Conservation (phyloP, 2,888 invertebrate genomes). For the Pinctada fucata region DNA sequence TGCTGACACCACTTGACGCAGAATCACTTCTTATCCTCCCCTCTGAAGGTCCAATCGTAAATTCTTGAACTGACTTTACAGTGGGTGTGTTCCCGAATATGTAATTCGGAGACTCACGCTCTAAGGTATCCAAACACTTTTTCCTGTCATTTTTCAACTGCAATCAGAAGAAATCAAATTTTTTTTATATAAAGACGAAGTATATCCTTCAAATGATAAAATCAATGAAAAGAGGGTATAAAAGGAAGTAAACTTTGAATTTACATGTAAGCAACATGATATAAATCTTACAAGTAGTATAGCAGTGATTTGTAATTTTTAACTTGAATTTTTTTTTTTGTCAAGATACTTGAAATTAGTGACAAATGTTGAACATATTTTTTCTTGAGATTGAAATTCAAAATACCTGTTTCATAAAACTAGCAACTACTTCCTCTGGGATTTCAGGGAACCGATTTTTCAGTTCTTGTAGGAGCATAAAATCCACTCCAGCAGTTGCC, state of each 20-base stretch:
- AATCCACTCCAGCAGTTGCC: slow-evolving; percentile 46
- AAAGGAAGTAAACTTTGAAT: no score
- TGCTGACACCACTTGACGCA: slow-evolving; percentile 56
- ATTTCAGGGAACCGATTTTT: slow-evolving; percentile 60
- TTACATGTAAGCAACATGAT: no score
- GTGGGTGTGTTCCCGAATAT: slow-evolving; percentile 47
- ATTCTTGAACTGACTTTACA: slow-evolving; percentile 35
- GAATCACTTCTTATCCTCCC: slow-evolving; percentile 57
- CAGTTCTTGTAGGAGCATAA: slow-evolving; percentile 55
- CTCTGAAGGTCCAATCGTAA: slow-evolving; percentile 39
- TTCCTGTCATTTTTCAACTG: slow-evolving; percentile 68
- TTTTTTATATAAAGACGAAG: neutral
- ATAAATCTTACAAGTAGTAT: no score
- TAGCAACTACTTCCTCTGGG: slow-evolving; percentile 54
- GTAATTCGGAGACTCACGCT: slow-evolving; percentile 60
- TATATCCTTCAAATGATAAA: no score
- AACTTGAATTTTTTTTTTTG: no score
- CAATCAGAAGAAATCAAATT: slow-evolving; percentile 38
- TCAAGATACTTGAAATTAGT: no score
- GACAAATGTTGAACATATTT: no score
- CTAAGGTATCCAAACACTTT: slow-evolving; percentile 65
- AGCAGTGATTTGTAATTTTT: no score
- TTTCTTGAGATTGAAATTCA: no score
- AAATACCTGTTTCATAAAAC: slow-evolving; percentile 55
- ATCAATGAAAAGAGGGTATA: no score